A percentile compares a stretch with the other conserved stretches of the same genome.
Evolutionary conservation across 1,140 invertebrate species (phyloP).

Genomic region (Bombus sibiricus): DNA sequence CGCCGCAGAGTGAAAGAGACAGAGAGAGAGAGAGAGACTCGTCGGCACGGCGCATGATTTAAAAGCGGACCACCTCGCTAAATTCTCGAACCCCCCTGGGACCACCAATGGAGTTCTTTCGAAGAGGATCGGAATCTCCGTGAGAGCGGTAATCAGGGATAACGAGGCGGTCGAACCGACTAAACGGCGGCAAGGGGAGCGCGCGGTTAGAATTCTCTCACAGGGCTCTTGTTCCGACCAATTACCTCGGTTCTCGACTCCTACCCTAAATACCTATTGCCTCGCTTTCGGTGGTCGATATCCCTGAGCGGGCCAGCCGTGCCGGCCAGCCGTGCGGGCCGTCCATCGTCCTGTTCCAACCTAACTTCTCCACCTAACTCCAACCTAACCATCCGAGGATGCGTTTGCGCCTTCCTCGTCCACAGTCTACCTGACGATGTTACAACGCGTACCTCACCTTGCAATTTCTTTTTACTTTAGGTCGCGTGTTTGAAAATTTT

Average conservation of each 20-base stretch:
- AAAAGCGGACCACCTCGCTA: conserved; percentile 57
- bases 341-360: too few species aligned
- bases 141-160: conserved; percentile 55
- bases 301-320: not conserved
- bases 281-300: conserved; percentile 31
- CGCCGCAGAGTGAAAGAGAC: not conserved
- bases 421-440: too few species aligned
- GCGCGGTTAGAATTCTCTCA: conserved; percentile 44
- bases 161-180: conserved; percentile 52
- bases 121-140: conserved; percentile 17
- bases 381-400: too few species aligned
- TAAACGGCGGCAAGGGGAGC: conserved; percentile 34
- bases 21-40: not conserved
- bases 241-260: conserved; percentile 62
- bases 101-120: conserved; percentile 61
- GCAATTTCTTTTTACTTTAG: too few species aligned
- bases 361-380: accelerated
- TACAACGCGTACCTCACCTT: too few species aligned
- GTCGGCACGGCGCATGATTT: conserved; percentile 56
- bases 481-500: too few species aligned
- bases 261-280: conserved; percentile 57
- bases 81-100: conserved; percentile 43
- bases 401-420: too few species aligned
- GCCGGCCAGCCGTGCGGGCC: too few species aligned
- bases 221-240: conserved; percentile 64